phyloP scores from a whole-genome alignment of 2,113 vertebrate genomes.

The Tupaia tana region DNA sequence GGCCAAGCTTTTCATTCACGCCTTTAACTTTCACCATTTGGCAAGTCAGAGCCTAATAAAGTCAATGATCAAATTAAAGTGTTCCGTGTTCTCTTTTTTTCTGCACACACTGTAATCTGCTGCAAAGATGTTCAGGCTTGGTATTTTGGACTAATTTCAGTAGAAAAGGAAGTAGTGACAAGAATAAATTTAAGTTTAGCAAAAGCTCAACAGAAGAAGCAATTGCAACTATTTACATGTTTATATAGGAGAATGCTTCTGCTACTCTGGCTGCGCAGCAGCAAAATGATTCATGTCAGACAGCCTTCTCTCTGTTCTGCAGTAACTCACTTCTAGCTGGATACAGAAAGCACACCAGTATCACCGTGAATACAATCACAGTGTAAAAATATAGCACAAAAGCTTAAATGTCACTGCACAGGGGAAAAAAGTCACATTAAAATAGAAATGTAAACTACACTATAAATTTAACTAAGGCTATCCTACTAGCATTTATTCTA shows the following conservation, averaged over 20 bases:
- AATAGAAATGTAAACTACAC: conserved; percentile 38
- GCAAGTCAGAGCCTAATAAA: conserved; percentile 7
- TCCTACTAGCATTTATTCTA: not conserved
- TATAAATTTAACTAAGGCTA: not conserved
- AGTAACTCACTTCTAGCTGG: not conserved
- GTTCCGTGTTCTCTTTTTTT: conserved; percentile 49
- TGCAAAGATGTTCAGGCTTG: conserved; percentile 42
- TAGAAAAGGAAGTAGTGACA: not conserved
- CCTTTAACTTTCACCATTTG: conserved; percentile 26
- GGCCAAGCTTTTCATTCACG: conserved; percentile 15
- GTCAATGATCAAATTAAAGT: conserved; percentile 39
- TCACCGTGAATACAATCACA: conserved; percentile 5
- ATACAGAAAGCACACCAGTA: not conserved
- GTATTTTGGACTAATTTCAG: conserved; percentile 49
- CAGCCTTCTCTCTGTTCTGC: not conserved
- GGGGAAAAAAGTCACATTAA: not conserved
- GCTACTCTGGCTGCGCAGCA: not conserved
- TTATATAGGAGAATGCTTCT: not conserved
- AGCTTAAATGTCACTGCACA: not conserved
- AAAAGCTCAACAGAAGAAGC: conserved; percentile 58
- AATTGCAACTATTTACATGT: not conserved
- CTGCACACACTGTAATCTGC: conserved; percentile 19
- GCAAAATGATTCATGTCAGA: not conserved
- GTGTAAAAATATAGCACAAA: not conserved
- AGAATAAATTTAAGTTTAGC: conserved; percentile 53